These are phyloP conservation scores for Solenodon paradoxus DNA, from an alignment of 2,113 vertebrate species.

Conservation along the genomic window DNA sequence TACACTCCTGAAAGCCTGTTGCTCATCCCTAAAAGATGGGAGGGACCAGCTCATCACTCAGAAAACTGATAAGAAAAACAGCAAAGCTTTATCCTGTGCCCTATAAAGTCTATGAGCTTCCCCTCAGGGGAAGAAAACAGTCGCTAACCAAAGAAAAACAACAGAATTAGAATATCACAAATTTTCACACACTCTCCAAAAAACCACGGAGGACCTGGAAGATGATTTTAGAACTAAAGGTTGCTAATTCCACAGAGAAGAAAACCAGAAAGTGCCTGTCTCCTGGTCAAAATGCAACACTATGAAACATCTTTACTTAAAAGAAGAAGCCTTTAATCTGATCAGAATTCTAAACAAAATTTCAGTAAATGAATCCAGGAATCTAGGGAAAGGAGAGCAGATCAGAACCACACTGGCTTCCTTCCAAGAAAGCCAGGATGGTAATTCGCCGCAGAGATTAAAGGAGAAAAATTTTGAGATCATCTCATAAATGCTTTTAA, in stretches of 20 bases:
- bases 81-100: not conserved
- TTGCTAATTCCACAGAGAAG: not conserved
- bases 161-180: not conserved
- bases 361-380: not conserved
- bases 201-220: not conserved
- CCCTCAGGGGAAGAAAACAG: not conserved
- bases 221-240: not conserved
- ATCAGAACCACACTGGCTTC: not conserved
- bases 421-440: not conserved
- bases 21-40: not conserved
- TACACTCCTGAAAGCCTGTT: not conserved
- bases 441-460: not conserved
- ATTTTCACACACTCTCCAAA: not conserved
- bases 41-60: not conserved
- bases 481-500: not conserved
- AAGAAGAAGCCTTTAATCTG: not conserved
- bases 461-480: not conserved
- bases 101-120: too few species aligned
- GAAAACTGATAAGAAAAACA: not conserved
- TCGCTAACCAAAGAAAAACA: too few species aligned
- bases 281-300: not conserved
- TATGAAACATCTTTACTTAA: not conserved
- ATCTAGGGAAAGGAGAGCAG: not conserved
- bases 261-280: not conserved
- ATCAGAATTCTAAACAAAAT: not conserved